A percentile compares a stretch with the other conserved stretches of the same genome.
Conservation (phyloP, 2,888 invertebrate genomes). For the Drosophila recens region DNA sequence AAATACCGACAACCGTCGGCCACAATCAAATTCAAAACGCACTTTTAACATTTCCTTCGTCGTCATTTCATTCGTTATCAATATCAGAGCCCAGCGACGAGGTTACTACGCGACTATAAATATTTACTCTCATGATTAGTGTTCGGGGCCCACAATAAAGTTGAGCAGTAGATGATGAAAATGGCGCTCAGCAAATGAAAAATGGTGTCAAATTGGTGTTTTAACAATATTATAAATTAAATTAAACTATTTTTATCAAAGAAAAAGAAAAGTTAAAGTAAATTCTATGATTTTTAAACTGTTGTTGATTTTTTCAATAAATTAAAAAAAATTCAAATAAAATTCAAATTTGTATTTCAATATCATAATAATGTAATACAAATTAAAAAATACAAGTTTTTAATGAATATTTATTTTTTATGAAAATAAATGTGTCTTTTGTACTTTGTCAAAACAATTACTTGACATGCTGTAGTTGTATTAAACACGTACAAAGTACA, state of each 20-base stretch:
- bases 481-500: constrained; percentile 17
- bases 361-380: not conserved
- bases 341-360: no score
- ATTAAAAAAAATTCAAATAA: no score
- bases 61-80: constrained; percentile 57
- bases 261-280: no score
- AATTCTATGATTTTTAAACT: no score
- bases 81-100: constrained; percentile 62
- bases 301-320: no score
- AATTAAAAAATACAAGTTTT: no score
- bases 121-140: constrained; percentile 73
- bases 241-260: no score
- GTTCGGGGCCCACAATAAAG: constrained; percentile 19
- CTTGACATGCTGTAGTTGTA: not conserved
- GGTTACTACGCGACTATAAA: constrained; percentile 78
- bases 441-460: not conserved
- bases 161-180: constrained; percentile 40
- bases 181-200: constrained; percentile 38
- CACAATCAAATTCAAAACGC: constrained; percentile 26
- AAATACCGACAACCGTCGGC: constrained; percentile 47
- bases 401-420: not conserved
- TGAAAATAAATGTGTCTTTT: not conserved
- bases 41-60: constrained; percentile 28
- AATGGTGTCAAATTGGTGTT: constrained; percentile 5
- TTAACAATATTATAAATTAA: not conserved